These are phyloP conservation scores for Microcaecilia unicolor DNA, from an alignment of 2,797 vertebrate species.

Conservation along the genomic window DNA sequence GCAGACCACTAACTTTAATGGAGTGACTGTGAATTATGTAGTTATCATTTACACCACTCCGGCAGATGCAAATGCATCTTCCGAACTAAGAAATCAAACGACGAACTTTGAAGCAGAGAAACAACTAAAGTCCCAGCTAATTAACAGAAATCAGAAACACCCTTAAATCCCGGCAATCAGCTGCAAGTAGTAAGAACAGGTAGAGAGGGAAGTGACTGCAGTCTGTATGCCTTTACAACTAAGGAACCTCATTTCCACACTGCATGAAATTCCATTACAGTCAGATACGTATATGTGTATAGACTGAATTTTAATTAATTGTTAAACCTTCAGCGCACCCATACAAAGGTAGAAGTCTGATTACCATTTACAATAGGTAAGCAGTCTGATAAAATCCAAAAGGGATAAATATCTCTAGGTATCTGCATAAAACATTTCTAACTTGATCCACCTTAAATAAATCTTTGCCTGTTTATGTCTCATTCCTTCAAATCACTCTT, in stretches of 20 bases:
- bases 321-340: no score
- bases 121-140: neutral
- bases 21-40: neutral
- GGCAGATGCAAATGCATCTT: neutral
- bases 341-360: no score
- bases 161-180: neutral
- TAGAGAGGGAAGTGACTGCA: neutral
- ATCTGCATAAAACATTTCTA: no score
- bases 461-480: no score
- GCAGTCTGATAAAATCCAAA: slow-evolving; percentile 7
- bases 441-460: no score
- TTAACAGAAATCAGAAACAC: neutral
- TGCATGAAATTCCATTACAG: no score
- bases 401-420: neutral
- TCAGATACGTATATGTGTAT: no score
- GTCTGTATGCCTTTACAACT: slow-evolving; percentile 7
- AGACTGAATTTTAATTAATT: no score
- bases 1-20: neutral
- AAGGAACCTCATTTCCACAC: slow-evolving; percentile 1
- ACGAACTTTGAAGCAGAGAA: neutral
- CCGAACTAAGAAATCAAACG: neutral
- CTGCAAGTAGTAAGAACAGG: no score
- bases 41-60: no score
- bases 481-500: no score
- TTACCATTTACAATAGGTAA: no score